These are phyloP conservation scores for Erannis defoliaria DNA, from an alignment of 2,888 invertebrate genomes.

Conservation along the genomic window DNA sequence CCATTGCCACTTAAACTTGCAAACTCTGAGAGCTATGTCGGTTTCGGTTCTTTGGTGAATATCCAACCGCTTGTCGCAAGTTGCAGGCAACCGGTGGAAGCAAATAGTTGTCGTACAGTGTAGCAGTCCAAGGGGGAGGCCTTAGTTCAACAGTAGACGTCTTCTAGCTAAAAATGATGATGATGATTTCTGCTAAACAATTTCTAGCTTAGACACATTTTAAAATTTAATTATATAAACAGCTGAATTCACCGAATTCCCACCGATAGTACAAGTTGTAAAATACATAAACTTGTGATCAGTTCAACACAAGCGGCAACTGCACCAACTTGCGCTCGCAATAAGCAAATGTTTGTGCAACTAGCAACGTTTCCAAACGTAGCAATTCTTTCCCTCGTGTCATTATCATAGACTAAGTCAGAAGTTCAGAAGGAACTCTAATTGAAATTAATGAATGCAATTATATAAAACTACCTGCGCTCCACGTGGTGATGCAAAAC, in stretches of 20 bases:
- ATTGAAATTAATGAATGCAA: no score
- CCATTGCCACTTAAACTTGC: no score
- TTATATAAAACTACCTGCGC: no score
- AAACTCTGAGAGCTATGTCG: no score
- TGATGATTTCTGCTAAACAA: background rate
- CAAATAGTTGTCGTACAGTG: no score
- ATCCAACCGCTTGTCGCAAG: no score
- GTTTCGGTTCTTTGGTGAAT: no score
- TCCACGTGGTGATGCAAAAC: no score
- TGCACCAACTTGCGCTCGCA: constrained; percentile 26
- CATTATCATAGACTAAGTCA: constrained; percentile 46
- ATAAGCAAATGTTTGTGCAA: constrained; percentile 41
- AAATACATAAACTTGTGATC: constrained; percentile 28
- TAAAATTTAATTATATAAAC: background rate
- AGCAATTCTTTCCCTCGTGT: constrained; percentile 52
- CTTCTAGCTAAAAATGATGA: background rate
- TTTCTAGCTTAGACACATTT: background rate
- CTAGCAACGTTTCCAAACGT: constrained; percentile 47
- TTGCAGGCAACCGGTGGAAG: no score
- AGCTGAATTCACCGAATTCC: background rate
- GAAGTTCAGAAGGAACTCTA: constrained; percentile 8
- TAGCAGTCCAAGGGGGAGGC: no score
- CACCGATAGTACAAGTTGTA: constrained; percentile 13
- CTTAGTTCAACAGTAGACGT: background rate
- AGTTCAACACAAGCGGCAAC: constrained; percentile 17